Evolutionary conservation across 1,140 invertebrate species (phyloP), one percentile per base, ranked within the genome.

Genomic region (Arion vulgaris): DNA sequence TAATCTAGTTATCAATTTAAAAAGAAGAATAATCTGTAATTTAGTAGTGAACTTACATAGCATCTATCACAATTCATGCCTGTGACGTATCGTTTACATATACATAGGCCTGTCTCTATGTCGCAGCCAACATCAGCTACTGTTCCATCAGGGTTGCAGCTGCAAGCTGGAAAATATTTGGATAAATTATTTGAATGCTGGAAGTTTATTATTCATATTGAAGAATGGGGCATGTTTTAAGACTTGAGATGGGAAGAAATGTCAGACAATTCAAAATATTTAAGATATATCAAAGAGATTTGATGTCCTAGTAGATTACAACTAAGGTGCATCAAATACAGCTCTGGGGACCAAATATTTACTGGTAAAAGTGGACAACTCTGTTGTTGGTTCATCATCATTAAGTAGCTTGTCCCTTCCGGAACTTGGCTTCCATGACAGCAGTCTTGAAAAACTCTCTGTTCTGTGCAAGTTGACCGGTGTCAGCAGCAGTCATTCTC

Each of bases 61-160:
- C 98, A 99, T n/a, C 92, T 89, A 81, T 92, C 91, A 88, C 92
- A 93, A 49, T 89, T 88, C 28, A 83, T 82, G 34, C 91, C 91
- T 32, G 89, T 90, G 23, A 92, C 91, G 83, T 89, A 92, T 57
- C 91, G 84, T 83, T 93, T 93, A 86, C 92, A 99, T 78, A 96
- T 95, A 91, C 98, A 99, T 85, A 97, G 95, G 0, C 98, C 98
- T 9, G 96, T 98, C 11, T 94, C 88, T 41, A 95, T 94, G 87
- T 98, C 96, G 90, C 98, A 99, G 71, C 90, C 89, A 69, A 81
- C 86, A 78, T 89, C 89, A 41, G 86, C 87, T 32, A 91, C 80
- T 23, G 91, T 91, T 32, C 92, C 92, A 62, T 90, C 77, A 26
- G 86, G 73, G 81, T 90, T 89, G 84, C 92, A 92, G 0, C 85